phyloP scores from a whole-genome alignment of 2,797 vertebrate species.

The Hipposideros larvatus region DNA sequence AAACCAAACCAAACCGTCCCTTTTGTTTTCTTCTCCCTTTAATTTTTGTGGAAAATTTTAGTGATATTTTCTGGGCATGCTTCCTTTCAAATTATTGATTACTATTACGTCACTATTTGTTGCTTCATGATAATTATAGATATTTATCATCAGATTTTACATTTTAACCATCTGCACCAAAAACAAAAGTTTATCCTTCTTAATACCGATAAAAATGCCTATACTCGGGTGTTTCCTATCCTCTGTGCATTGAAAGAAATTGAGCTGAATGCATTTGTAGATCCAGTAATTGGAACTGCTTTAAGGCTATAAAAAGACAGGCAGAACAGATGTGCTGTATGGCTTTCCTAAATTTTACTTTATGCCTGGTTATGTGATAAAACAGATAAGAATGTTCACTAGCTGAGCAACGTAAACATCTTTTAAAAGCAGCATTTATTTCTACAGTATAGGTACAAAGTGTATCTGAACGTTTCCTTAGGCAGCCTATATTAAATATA shows the following conservation, averaged over 20 bases:
- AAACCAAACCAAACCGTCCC: neutral
- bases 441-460: neutral
- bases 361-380: neutral
- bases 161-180: neutral
- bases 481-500: neutral
- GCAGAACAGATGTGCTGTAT: neutral
- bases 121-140: constrained; percentile 24
- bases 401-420: neutral
- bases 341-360: neutral
- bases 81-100: constrained; percentile 40
- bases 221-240: neutral
- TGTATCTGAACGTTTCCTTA: neutral
- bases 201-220: constrained; percentile 28
- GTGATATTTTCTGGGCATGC: neutral
- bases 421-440: constrained; percentile 29
- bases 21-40: neutral
- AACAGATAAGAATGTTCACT: neutral
- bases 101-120: constrained; percentile 27
- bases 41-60: neutral
- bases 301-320: neutral
- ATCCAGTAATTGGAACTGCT: neutral
- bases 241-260: constrained; percentile 47
- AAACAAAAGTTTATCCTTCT: neutral
- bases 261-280: neutral
- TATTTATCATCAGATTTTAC: constrained; percentile 36